Conservation (phyloP, 2,888 invertebrate species). For the Tenthredo distinguenda region DNA sequence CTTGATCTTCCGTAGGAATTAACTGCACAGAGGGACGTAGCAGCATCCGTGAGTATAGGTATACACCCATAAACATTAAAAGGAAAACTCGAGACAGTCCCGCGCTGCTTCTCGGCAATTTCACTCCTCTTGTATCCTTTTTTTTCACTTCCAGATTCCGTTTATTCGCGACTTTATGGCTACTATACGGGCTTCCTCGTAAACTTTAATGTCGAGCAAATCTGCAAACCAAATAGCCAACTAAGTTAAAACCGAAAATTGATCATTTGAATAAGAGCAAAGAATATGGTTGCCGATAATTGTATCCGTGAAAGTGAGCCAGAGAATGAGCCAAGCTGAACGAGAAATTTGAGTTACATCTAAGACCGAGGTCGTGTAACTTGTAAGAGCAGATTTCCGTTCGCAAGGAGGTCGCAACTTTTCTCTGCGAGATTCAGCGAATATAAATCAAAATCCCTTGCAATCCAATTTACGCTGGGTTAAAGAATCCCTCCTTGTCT, state of each 20-base stretch:
- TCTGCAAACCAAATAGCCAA: not conserved
- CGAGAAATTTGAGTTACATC: not conserved
- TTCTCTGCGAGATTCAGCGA: conserved; percentile 41
- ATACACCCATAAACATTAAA: not conserved
- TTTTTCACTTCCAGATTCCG: not conserved
- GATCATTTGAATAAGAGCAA: not conserved
- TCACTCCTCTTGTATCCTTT: not conserved
- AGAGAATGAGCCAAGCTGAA: not conserved
- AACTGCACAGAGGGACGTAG: conserved; percentile 6
- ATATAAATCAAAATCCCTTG: conserved; percentile 69
- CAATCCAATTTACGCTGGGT: conserved; percentile 70
- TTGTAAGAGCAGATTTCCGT: conserved; percentile 1
- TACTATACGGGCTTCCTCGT: not conserved
- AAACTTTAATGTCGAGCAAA: not conserved
- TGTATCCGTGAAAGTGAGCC: not conserved
- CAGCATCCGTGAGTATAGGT: not conserved
- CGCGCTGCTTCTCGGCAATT: not conserved
- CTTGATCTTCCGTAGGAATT: not conserved
- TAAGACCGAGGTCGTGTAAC: not conserved
- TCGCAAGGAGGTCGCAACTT: conserved; percentile 34
- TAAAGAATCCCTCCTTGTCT: conserved; percentile 65
- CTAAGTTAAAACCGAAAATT: not conserved
- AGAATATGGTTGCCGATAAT: not conserved
- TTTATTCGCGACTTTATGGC: not conserved
- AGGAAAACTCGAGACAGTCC: not conserved